Evolutionary conservation across 2,113 vertebrate species (phyloP), one percentile per base, ranked within the genome.

Genomic region (Illadopsis cleaveri): DNA sequence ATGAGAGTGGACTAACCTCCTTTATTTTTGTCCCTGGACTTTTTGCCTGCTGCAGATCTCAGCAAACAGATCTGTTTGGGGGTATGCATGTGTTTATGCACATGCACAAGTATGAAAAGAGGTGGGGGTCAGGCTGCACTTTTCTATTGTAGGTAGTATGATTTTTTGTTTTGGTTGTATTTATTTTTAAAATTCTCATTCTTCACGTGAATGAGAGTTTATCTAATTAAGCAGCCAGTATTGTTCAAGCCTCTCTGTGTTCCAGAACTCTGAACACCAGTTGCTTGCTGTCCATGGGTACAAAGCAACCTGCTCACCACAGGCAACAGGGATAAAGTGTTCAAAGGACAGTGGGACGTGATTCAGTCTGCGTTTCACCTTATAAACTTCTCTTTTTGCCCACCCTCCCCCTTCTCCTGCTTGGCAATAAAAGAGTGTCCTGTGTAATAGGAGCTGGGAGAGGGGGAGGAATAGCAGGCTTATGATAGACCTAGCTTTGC

Each of bases 381-480:
- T 97, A 84, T 86, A 95, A 92, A 94, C 91, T 81, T 90, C 82
- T 68, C 64, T 88, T 77, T 87, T 37, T 65, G 50, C 44, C 57
- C 1, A 0, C 80, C 40, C 82, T 80, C 86, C 89, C 81, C 82
- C 80, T 76, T 88, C 51, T 50, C 58, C 58, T 86, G 62, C 76
- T 62, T 4, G 11, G 72, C 76, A 71, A 53, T 96, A 94, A 95
- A 95, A 94, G 72, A 90, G 62, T 0, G 11, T 71, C 91, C 87
- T 96, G 90, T 95, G 93, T 96, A 94, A 96, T n/a, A 58, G 56
- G 90, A 95, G 95, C 95, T 92, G 88, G 76, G 90, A 94, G 94
- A 88, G 93, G 88, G 92, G 94, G 85, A 93, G 90, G 90, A 92
- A 70, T 28, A 75, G 85, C 64, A 86, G 82, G 58, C 71, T 93